These are phyloP conservation scores for Sebastes trivittatus DNA, from an alignment of 2,797 vertebrate species.

Conservation along the genomic window DNA sequence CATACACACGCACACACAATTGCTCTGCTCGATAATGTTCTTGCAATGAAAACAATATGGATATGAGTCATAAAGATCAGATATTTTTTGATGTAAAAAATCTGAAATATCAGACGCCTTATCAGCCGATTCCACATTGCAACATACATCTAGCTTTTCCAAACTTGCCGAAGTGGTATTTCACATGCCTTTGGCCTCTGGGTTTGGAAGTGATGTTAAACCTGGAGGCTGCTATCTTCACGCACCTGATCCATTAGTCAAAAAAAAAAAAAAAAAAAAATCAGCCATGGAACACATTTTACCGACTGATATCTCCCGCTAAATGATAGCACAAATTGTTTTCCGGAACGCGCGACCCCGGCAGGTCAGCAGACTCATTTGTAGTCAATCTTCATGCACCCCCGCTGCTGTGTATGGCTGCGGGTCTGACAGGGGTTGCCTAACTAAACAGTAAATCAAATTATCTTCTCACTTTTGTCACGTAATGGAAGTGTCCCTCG, in stretches of 20 bases:
- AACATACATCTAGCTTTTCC: neutral
- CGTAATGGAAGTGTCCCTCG: conserved; percentile 76
- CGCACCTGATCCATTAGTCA: conserved; percentile 57
- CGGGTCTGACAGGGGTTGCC: conserved; percentile 83
- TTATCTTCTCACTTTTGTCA: conserved; percentile 82
- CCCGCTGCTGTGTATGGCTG: conserved; percentile 73
- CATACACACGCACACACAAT: neutral
- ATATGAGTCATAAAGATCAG: neutral
- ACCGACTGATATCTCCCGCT: conserved; percentile 46
- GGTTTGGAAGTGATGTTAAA: conserved; percentile 21
- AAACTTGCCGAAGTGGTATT: conserved; percentile 22
- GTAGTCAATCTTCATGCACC: conserved; percentile 70
- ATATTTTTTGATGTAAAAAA: conserved; percentile 15
- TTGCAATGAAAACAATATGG: conserved; percentile 8
- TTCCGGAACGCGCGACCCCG: conserved; percentile 77
- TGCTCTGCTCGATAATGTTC: neutral
- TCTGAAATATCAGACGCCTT: neutral
- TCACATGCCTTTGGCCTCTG: conserved; percentile 32
- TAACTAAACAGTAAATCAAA: conserved; percentile 88
- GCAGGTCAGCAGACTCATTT: conserved; percentile 85
- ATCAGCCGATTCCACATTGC: conserved; percentile 18
- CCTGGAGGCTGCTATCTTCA: conserved; percentile 37
- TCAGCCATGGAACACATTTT: conserved; percentile 62
- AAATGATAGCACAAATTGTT: conserved; percentile 77
- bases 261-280: conserved; percentile 24